Conservation (phyloP, 1,140 invertebrate species). For the Drosophila paulistorum region DNA sequence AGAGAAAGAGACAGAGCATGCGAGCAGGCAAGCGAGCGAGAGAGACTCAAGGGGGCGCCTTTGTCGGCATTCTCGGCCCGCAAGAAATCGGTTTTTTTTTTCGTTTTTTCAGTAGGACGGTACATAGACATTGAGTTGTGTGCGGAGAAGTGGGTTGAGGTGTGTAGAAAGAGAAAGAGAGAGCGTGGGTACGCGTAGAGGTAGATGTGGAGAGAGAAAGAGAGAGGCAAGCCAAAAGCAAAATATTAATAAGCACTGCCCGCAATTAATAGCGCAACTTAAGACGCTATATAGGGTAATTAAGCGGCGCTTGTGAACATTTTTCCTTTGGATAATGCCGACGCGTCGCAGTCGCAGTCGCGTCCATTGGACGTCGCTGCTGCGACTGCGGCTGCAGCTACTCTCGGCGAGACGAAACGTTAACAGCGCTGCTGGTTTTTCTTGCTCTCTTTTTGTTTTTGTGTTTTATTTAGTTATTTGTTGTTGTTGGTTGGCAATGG, state of each 20-base stretch:
- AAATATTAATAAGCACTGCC: slow-evolving; percentile 81
- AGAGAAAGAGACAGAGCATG: slow-evolving; percentile 5
- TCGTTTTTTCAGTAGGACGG: slow-evolving; percentile 7
- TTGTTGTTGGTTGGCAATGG: slow-evolving; percentile 39
- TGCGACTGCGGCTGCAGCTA: slow-evolving; percentile 27
- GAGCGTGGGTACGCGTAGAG: neutral
- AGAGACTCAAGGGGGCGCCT: slow-evolving; percentile 35
- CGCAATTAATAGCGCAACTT: slow-evolving; percentile 81
- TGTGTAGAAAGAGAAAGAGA: neutral
- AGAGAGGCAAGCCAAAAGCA: slow-evolving; percentile 54
- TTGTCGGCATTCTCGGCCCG: slow-evolving; percentile 65
- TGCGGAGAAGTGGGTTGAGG: neutral
- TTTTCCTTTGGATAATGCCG: slow-evolving; percentile 73
- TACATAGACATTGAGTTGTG: neutral
- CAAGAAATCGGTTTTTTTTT: slow-evolving; percentile 27
- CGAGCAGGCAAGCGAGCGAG: neutral
- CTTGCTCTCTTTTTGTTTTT: neutral
- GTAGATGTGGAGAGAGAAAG: neutral
- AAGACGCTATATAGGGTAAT: slow-evolving; percentile 81
- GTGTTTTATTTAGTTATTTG: neutral
- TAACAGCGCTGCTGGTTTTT: slow-evolving; percentile 51
- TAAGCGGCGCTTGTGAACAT: slow-evolving; percentile 81
- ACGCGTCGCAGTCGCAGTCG: slow-evolving; percentile 24
- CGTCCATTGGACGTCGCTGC: slow-evolving; percentile 22
- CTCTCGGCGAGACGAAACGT: slow-evolving; percentile 15